A percentile compares a stretch with the other conserved stretches of the same genome.
Conservation (phyloP, 2,113 vertebrate species). For the Castor canadensis region DNA sequence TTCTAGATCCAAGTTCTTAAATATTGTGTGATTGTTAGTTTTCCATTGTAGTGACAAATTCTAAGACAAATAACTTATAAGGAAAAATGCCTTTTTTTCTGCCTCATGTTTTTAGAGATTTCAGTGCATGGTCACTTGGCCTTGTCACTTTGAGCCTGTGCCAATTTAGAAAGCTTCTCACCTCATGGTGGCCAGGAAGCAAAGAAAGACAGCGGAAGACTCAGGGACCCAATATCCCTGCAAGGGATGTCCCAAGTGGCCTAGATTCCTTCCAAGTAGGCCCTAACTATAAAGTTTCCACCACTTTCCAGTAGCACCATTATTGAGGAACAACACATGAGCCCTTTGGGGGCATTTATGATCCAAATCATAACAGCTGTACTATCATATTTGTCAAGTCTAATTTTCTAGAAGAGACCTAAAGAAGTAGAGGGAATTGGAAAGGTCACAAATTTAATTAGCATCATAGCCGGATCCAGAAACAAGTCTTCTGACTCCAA, state of each 20-base stretch:
- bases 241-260: no score
- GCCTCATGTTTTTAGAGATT: not conserved
- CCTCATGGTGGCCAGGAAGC: no score
- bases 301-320: not conserved
- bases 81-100: not conserved
- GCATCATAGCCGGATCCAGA: not conserved
- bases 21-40: no score
- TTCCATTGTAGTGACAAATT: not conserved
- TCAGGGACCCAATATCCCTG: not conserved
- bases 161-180: fast-evolving
- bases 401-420: not conserved
- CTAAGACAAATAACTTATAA: not conserved
- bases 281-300: no score
- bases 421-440: not conserved
- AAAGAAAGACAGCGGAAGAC: not conserved
- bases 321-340: not conserved
- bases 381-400: no score
- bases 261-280: not conserved
- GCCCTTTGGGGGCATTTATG: not conserved
- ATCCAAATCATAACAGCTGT: not conserved
- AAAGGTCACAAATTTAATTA: not conserved
- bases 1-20: not conserved
- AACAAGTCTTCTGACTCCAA: not conserved
- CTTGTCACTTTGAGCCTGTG: not conserved
- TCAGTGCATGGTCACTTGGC: no score